These are phyloP conservation scores for Megamerina dolium DNA, from an alignment of 2,888 invertebrate species.

Conservation along the genomic window DNA sequence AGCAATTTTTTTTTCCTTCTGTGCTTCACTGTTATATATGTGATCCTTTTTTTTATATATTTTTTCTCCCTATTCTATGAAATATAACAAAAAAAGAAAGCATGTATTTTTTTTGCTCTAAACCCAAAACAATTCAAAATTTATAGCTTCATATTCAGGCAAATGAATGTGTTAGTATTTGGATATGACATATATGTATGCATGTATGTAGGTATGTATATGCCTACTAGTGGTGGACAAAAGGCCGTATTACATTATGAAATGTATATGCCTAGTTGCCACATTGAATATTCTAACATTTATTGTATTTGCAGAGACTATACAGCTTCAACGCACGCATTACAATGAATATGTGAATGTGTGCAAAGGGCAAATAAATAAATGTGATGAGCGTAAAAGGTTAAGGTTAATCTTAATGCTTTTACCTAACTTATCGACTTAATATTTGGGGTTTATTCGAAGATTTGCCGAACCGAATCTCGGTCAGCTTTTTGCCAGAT, in stretches of 20 bases:
- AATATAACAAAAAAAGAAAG: slow-evolving; percentile 3
- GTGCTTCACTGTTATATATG: too few species aligned
- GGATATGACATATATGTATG: not conserved
- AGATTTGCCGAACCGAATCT: slow-evolving; percentile 6
- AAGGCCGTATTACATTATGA: too few species aligned
- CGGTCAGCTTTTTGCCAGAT: too few species aligned
- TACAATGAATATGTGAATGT: too few species aligned
- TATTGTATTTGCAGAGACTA: not conserved
- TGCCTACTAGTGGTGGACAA: not conserved
- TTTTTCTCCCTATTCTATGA: slow-evolving; percentile 2
- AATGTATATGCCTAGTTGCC: not conserved
- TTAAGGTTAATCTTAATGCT: slow-evolving; percentile 17
- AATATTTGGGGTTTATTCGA: slow-evolving; percentile 9
- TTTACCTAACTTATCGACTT: slow-evolving; percentile 13
- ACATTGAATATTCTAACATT: not conserved
- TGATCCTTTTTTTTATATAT: slow-evolving; percentile 13
- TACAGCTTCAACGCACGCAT: too few species aligned
- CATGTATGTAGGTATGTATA: slow-evolving; percentile 1
- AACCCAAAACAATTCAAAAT: slow-evolving; percentile 9
- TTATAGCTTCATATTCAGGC: slow-evolving; percentile 7
- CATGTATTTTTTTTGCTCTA: too few species aligned
- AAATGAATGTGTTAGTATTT: not conserved
- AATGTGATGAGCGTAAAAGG: slow-evolving; percentile 6
- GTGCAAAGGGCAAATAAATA: too few species aligned
- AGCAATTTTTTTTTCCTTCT: too few species aligned